These are phyloP conservation scores for Xenopus laevis DNA, from an alignment of 2,113 vertebrate genomes.

Conservation along the genomic window DNA sequence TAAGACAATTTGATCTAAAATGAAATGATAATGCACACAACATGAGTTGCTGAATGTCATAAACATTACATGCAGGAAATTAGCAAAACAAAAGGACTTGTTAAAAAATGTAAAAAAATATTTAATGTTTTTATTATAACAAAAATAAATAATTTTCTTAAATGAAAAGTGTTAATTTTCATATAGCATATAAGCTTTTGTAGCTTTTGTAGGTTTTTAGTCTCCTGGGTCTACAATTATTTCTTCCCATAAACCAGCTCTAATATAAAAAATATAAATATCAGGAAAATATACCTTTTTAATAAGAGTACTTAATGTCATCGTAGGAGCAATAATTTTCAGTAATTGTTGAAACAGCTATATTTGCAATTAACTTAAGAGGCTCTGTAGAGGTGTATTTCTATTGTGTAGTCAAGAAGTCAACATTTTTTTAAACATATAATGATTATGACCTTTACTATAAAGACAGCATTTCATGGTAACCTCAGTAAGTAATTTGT, in stretches of 20 bases:
- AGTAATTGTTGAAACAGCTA: constrained; percentile 29
- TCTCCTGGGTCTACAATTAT: constrained; percentile 20
- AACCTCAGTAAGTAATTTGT: constrained; percentile 17
- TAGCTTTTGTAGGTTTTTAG: constrained; percentile 6
- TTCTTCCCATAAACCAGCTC: constrained; percentile 22
- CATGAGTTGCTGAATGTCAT: neutral
- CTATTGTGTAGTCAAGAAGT: constrained; percentile 24
- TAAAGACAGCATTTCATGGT: constrained; percentile 6
- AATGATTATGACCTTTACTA: constrained; percentile 38
- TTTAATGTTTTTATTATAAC: too few species aligned
- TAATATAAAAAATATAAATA: constrained; percentile 31
- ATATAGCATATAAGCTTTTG: constrained; percentile 8
- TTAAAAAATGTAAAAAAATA: neutral
- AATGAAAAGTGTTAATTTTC: constrained; percentile 41
- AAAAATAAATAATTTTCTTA: neutral
- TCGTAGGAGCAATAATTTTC: constrained; percentile 22
- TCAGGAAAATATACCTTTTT: constrained; percentile 32
- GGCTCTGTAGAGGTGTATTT: constrained; percentile 20
- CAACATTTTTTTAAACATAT: constrained; percentile 18
- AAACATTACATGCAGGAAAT: neutral
- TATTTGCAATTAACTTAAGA: constrained; percentile 42
- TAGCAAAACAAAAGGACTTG: neutral
- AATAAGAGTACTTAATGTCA: constrained; percentile 39
- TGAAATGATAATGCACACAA: too few species aligned
- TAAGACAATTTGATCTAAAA: too few species aligned